Evolutionary conservation across 2,797 vertebrate species (phyloP).

Genomic region (Cebuella pygmaea): DNA sequence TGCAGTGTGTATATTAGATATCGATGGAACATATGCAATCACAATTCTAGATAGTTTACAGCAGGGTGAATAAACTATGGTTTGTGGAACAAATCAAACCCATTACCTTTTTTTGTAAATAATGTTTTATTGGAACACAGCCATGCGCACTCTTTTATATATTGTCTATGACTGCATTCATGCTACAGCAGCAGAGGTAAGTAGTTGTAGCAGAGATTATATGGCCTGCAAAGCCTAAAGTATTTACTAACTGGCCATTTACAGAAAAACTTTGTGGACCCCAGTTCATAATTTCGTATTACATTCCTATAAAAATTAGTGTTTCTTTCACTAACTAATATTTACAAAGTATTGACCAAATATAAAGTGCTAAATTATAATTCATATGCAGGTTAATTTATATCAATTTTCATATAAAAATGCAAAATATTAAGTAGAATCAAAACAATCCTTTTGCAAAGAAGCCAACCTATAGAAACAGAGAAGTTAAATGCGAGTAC

Average conservation of each 20-base stretch:
- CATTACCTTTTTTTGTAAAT: slow-evolving; percentile 25
- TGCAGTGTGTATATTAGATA: not conserved
- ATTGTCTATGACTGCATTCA: not conserved
- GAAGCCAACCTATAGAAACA: not conserved
- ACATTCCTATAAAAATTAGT: slow-evolving; percentile 34
- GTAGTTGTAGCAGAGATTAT: not conserved
- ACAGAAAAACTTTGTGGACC: not conserved
- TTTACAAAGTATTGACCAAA: slow-evolving; percentile 8
- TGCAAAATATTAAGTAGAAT: slow-evolving; percentile 32
- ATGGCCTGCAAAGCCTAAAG: not conserved
- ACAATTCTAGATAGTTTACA: not conserved
- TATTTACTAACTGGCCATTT: not conserved
- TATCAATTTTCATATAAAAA: not conserved
- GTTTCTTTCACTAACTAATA: not conserved
- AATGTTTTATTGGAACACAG: slow-evolving; percentile 9
- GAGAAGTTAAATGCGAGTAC: not conserved
- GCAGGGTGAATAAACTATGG: not conserved
- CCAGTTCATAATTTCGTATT: not conserved
- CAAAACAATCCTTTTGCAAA: not conserved
- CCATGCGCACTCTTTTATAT: not conserved
- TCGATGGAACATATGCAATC: not conserved
- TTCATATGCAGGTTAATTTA: not conserved
- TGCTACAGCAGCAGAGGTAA: not conserved
- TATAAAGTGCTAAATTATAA: slow-evolving; percentile 28
- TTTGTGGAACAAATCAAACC: not conserved